Conservation (phyloP, 2,113 vertebrate genomes). For the Scytalopus superciliaris region DNA sequence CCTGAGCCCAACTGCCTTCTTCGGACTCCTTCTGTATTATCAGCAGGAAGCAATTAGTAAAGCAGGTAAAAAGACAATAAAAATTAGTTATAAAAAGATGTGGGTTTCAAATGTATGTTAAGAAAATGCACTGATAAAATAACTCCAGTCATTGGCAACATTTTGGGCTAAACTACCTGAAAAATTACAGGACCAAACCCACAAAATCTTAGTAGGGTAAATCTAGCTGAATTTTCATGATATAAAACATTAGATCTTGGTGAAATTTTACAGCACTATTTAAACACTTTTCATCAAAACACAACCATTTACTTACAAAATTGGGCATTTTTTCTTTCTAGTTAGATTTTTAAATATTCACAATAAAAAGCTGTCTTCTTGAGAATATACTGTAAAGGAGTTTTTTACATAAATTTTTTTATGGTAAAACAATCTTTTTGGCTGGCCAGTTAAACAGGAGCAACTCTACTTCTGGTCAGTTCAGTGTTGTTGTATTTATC, state of each 20-base stretch:
- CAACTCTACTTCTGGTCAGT: not conserved
- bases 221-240: not conserved
- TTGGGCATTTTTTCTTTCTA: not conserved
- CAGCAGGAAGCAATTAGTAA: conserved; percentile 62
- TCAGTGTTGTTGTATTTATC: not conserved
- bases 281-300: not conserved
- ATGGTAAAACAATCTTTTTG: not conserved
- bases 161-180: not conserved
- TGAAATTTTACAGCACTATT: not conserved
- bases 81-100: conserved; percentile 20
- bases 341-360: not conserved
- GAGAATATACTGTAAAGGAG: not conserved
- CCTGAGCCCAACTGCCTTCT: conserved; percentile 99
- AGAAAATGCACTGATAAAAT: not conserved
- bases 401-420: not conserved
- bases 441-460: not conserved
- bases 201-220: not conserved
- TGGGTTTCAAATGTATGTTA: not conserved
- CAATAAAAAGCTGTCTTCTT: not conserved
- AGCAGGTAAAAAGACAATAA: conserved; percentile 59
- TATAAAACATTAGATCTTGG: not conserved
- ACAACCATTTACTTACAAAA: not conserved
- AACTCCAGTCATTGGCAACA: not conserved
- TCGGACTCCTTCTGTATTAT: conserved; percentile 89
- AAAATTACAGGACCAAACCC: not conserved